Evolutionary conservation across 2,888 invertebrate species (phyloP).

Genomic region (Chalcis sispes): DNA sequence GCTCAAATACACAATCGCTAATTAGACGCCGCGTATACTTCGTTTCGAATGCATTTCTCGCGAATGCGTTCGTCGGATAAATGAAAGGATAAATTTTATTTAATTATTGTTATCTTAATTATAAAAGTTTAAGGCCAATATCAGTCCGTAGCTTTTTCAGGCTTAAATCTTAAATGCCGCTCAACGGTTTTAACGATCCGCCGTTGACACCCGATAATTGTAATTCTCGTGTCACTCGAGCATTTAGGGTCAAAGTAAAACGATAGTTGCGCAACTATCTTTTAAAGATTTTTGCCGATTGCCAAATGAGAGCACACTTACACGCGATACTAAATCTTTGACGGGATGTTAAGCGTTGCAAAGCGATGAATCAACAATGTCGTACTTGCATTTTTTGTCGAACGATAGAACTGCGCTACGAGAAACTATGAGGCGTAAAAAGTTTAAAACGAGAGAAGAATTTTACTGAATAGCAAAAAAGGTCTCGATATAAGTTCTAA

Average conservation of each 20-base stretch:
- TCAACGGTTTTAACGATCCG: slow-evolving; percentile 2
- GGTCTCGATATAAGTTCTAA: no score
- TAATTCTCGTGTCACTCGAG: neutral
- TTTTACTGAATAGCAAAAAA: no score
- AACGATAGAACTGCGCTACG: no score
- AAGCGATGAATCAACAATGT: no score
- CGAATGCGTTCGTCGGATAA: neutral
- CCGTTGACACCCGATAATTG: slow-evolving; percentile 19
- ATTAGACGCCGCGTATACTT: slow-evolving; percentile 16
- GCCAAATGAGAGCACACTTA: no score
- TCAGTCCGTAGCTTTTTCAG: slow-evolving; percentile 12
- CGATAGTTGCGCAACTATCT: slow-evolving; percentile 1
- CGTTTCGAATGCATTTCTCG: neutral
- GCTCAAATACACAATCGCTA: neutral
- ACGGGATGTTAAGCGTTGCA: slow-evolving; percentile 5
- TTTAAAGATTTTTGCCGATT: neutral
- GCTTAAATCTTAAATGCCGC: neutral
- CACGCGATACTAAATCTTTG: no score
- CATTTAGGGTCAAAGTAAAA: slow-evolving; percentile 28
- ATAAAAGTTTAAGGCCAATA: slow-evolving; percentile 11
- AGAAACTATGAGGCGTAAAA: no score
- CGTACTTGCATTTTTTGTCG: no score
- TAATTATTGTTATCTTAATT: neutral
- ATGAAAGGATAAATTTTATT: neutral
- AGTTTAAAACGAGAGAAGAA: no score